Evolutionary conservation across 2,888 invertebrate genomes (phyloP).

Genomic region (Adelphocoris suturalis): DNA sequence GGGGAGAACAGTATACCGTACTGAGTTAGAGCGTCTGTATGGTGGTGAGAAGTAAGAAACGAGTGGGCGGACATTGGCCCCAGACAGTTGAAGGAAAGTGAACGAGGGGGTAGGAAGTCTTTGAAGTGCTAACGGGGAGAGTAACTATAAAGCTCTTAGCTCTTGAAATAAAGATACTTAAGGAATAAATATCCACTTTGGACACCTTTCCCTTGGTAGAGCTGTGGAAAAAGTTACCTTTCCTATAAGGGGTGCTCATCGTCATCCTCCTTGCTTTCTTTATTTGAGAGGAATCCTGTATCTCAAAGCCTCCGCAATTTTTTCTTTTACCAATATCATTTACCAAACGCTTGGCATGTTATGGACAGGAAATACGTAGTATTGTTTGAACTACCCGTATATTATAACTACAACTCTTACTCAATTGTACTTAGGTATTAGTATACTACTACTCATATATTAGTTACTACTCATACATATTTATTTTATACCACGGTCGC

Average conservation of each 20-base stretch:
- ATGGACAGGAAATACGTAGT: too few relatives aligned
- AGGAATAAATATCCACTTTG: slow-evolving; percentile 42
- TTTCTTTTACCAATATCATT: neutral
- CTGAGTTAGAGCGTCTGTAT: neutral
- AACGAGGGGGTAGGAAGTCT: neutral
- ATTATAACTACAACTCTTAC: too few relatives aligned
- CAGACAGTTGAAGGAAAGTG: neutral
- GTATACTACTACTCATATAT: too few relatives aligned
- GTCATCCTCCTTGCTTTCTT: neutral
- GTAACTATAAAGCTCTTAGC: slow-evolving; percentile 42
- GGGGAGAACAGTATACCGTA: neutral
- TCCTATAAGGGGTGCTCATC: neutral
- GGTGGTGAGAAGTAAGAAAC: neutral
- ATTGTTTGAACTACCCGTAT: too few relatives aligned
- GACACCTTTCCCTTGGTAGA: slow-evolving; percentile 15
- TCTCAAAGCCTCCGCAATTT: neutral
- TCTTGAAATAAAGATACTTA: slow-evolving; percentile 49
- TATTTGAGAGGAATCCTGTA: neutral
- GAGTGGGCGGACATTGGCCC: neutral
- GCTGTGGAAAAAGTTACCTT: neutral
- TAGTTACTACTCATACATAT: too few relatives aligned
- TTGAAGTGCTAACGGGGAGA: slow-evolving; percentile 17
- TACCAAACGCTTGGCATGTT: too few relatives aligned
- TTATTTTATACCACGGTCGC: too few relatives aligned
- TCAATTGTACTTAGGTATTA: too few relatives aligned